Evolutionary conservation across 2,797 vertebrate species (phyloP), one percentile per base, ranked within the genome.

Genomic region (Macropodus opercularis): DNA sequence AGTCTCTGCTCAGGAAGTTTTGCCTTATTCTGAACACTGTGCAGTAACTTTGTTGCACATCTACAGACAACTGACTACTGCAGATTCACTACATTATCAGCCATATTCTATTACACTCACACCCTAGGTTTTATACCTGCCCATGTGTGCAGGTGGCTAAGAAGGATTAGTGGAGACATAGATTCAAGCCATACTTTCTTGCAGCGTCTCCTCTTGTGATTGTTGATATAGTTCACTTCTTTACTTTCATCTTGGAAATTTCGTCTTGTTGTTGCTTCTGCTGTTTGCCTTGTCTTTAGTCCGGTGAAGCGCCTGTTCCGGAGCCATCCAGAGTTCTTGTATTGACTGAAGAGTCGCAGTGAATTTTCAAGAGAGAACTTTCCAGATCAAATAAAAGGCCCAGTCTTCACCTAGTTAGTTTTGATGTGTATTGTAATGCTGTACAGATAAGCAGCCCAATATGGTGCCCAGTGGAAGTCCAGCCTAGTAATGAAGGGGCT

Each of bases 141-240:
- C 50, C n/a, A 11, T 68, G 41, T 65, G 32, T 63, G 46, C 63
- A 73, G 63, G 59, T 75, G 62, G 65, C 51, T 59, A 26, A 38
- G 29, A 34, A 65, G 60, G 50, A 78, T 69, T 68, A 49, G 40
- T 34, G 58, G 38, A n/a, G n/a, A n/a, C n/a, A 52, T 64, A 34
- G 64, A 31, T 59, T 78, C 51, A 48, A 53, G 39, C 13, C 42
- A 32, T 21, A 48, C 32, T 41, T 12, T 56, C 35, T 14, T n/a
- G n/a, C n/a, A n/a, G n/a, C n/a, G n/a, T n/a, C n/a, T n/a, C n/a
- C n/a, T n/a, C n/a, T n/a, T 57, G 35, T 34, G 26, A 49, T 48
- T 43, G 11, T 47, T n/a, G 53, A 11, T 58, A 0, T 62, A 29
- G 56, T 62, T 31, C 27, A 52, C 35, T 29, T 27, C 39, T 12